Evolutionary conservation across 2,888 invertebrate species (phyloP).

Genomic region (Choristoneura rosaceana): DNA sequence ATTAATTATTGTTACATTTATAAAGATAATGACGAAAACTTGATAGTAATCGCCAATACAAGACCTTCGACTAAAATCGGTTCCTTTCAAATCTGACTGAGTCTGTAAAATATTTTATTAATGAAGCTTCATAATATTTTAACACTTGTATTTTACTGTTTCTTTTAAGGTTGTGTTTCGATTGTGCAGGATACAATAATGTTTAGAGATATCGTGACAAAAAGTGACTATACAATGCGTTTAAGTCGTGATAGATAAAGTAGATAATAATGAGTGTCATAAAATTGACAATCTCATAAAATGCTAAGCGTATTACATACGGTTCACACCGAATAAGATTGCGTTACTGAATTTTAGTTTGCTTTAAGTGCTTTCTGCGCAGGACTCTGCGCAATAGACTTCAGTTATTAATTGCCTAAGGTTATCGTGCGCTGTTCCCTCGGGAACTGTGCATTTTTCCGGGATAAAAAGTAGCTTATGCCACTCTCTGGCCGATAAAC

Average conservation of each 20-base stretch:
- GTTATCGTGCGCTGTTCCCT: too few species aligned
- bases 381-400: too few species aligned
- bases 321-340: too few species aligned
- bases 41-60: background rate
- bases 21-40: background rate
- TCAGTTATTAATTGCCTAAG: too few species aligned
- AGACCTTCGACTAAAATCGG: constrained; percentile 3
- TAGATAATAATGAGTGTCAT: background rate
- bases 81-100: background rate
- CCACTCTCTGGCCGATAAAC: too few species aligned
- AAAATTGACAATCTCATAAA: too few species aligned
- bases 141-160: background rate
- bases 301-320: too few species aligned
- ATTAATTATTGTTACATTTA: background rate
- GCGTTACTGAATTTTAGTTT: too few species aligned
- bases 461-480: too few species aligned
- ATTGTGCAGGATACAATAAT: background rate
- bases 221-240: background rate
- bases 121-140: background rate
- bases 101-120: background rate
- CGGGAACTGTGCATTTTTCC: too few species aligned
- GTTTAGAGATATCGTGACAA: background rate
- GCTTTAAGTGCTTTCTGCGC: too few species aligned
- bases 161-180: background rate
- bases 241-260: background rate